These are phyloP conservation scores for Melanotaenia maccullochi DNA, from an alignment of 2,797 vertebrate species.

Conservation along the genomic window DNA sequence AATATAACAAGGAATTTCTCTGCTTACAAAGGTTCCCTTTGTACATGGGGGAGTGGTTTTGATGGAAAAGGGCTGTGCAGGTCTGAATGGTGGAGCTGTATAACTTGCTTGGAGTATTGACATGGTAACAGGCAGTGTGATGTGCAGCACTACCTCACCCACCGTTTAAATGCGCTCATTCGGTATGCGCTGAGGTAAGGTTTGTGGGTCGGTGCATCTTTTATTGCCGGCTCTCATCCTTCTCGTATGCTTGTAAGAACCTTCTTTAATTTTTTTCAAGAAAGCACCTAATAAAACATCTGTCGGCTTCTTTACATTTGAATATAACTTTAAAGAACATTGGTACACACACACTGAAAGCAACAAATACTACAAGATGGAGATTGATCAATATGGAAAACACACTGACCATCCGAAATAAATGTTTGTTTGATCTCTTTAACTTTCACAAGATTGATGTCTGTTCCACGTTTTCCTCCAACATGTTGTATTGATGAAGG, in stretches of 20 bases:
- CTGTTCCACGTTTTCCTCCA: too few species aligned
- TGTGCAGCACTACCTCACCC: too few species aligned
- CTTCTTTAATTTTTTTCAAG: neutral
- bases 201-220: too few species aligned
- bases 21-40: neutral
- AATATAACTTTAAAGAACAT: neutral
- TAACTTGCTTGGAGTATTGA: neutral
- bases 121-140: neutral
- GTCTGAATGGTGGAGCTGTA: neutral
- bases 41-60: neutral
- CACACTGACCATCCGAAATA: too few species aligned
- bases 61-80: neutral
- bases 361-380: too few species aligned
- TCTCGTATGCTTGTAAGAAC: neutral
- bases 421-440: too few species aligned
- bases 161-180: neutral
- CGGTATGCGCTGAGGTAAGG: neutral
- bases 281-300: neutral
- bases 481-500: too few species aligned
- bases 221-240: neutral
- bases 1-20: neutral
- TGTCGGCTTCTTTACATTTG: neutral
- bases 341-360: neutral
- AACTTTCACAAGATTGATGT: too few species aligned
- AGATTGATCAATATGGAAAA: neutral